Evolutionary conservation across 2,113 vertebrate species (phyloP), one percentile per base, ranked within the genome.

Genomic region (Suricata suricatta): DNA sequence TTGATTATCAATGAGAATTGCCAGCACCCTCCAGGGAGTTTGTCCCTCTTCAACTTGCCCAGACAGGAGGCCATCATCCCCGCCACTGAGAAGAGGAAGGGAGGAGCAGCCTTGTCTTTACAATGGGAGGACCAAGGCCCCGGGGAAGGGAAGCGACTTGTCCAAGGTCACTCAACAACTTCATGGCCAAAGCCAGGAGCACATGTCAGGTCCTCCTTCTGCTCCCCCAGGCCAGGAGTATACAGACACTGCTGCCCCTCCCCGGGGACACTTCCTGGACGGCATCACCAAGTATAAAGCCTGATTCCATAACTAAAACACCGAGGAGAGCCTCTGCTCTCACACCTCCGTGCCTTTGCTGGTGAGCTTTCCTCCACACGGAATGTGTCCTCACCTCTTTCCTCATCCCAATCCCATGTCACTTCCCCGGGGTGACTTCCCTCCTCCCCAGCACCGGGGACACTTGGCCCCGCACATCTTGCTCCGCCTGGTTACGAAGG

Each of bases 261-360:
- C 15, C 35, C 31, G 16, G 38, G 72, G 47, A 33, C 87, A n/a
- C 77, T 82, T 71, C 57, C 10, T 17, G 71, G 88, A 91, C 3
- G 7, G 47, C 0, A 1, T 31, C 17, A 19, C 5, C 4, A 21
- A 15, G 25, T 17, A 1, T 2, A 35, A 29, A 1, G 21, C 31
- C 25, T 35, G 60, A 69, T 13, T 68, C 6, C 4, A 1, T 47
- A 44, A 83, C 63, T n/a, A 5, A 15, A 2, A 0, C 0, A 1
- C 11, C 0, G 52, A 41, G 27, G 27, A 52, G 57, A 66, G 68
- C 25, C 33, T 25, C 52, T n/a, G 9, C 7, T 7, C 41, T 50
- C 74, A 25, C 88, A 10, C 10, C 41, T 44, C 38, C 0, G 12
- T 47, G 16, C 38, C 81, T 60, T 64, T 33, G 4, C 17, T 3